A percentile compares a stretch with the other conserved stretches of the same genome.
These are phyloP conservation scores for Toxotes lorentzi DNA, from an alignment of 2,797 vertebrate genomes.

Conservation along the genomic window DNA sequence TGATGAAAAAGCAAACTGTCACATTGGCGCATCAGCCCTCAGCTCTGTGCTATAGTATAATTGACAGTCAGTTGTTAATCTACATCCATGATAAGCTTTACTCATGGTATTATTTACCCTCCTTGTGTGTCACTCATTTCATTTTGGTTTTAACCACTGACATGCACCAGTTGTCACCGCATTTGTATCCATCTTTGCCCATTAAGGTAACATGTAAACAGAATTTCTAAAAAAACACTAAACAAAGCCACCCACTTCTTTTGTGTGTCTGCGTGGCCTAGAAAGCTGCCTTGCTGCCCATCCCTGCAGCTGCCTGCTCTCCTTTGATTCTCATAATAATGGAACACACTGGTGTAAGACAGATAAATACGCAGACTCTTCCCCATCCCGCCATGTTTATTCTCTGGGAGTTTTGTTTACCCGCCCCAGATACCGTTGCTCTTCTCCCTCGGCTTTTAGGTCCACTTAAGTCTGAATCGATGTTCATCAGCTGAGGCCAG, in stretches of 20 bases:
- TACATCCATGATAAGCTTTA: slow-evolving; percentile 7
- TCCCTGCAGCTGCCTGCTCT: slow-evolving; percentile 24
- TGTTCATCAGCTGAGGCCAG: slow-evolving; percentile 74
- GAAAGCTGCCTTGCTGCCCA: slow-evolving; percentile 24
- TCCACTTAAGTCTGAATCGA: slow-evolving; percentile 74
- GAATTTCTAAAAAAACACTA: slow-evolving; percentile 25
- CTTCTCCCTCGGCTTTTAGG: slow-evolving; percentile 55
- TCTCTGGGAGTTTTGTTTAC: slow-evolving; percentile 59
- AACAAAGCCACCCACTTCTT: slow-evolving; percentile 45
- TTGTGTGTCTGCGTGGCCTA: slow-evolving; percentile 36
- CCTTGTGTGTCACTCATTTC: slow-evolving; percentile 19
- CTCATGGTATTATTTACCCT: background rate
- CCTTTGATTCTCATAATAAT: slow-evolving; percentile 54
- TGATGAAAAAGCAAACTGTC: no score
- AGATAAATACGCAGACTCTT: slow-evolving; percentile 55
- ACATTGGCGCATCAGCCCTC: slow-evolving; percentile 3
- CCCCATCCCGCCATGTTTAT: slow-evolving; percentile 54
- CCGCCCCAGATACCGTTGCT: slow-evolving; percentile 46
- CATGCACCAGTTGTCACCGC: slow-evolving; percentile 16
- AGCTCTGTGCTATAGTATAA: slow-evolving; percentile 1
- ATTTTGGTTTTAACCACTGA: slow-evolving; percentile 5
- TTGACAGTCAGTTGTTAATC: slow-evolving; percentile 15
- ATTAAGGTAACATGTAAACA: slow-evolving; percentile 43
- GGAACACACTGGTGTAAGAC: slow-evolving; percentile 41
- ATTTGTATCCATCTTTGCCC: slow-evolving; percentile 38